phyloP scores from a whole-genome alignment of 2,797 vertebrate genomes.

The Lophotriccus pileatus region DNA sequence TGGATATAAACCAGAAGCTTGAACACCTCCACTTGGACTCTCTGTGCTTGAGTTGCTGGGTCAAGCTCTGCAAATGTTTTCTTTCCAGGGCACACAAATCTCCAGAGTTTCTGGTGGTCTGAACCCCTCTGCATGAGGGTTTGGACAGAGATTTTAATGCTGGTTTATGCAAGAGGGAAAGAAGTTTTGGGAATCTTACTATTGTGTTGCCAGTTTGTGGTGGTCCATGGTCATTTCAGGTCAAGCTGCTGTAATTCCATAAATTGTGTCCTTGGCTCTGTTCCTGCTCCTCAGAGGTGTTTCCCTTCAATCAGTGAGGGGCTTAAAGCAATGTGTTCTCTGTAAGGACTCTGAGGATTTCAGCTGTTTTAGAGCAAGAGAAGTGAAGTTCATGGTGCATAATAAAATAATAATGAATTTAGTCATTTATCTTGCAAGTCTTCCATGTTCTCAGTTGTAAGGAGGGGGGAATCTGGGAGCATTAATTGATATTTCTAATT shows the following conservation, averaged over 20 bases:
- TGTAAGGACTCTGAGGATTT: neutral
- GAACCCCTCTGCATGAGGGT: neutral
- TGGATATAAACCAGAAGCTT: neutral
- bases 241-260: neutral
- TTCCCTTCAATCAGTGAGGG: neutral
- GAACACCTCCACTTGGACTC: fast-evolving
- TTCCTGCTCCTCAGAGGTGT: neutral
- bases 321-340: neutral
- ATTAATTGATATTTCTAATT: neutral
- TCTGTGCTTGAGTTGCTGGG: neutral
- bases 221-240: neutral
- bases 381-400: neutral
- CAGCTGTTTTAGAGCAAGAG: neutral
- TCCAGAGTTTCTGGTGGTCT: neutral
- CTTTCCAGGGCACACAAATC: neutral
- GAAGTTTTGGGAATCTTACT: neutral
- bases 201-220: fast-evolving
- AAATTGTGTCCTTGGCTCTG: neutral
- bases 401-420: neutral
- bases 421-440: neutral
- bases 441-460: neutral
- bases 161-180: neutral
- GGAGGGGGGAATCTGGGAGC: neutral
- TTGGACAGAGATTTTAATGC: neutral
- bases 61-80: neutral